These are phyloP conservation scores for Cosmia trapezina DNA, from an alignment of 2,888 invertebrate species.

Conservation along the genomic window DNA sequence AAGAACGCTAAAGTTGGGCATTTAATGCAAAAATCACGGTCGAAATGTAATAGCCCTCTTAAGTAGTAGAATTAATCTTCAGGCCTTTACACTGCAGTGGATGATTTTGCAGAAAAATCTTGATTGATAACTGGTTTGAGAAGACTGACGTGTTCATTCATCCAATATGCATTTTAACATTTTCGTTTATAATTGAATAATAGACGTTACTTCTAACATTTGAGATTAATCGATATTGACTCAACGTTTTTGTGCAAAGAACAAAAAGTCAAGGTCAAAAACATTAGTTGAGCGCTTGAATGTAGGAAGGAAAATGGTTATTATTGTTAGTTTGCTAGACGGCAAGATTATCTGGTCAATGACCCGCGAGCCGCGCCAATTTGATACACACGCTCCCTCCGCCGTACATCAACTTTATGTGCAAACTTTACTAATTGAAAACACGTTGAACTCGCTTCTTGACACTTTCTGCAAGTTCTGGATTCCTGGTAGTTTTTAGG, in stretches of 20 bases:
- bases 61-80: no score
- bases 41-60: no score
- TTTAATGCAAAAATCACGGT: no score
- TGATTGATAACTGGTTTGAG: neutral
- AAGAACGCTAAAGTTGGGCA: no score
- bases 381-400: conserved; percentile 57
- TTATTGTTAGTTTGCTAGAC: conserved; percentile 59
- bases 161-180: conserved; percentile 10
- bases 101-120: conserved; percentile 19
- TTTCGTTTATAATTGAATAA: conserved; percentile 32
- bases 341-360: conserved; percentile 64
- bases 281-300: conserved; percentile 34
- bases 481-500: neutral
- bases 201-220: conserved; percentile 17
- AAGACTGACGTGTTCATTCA: conserved; percentile 21
- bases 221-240: conserved; percentile 52
- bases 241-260: conserved; percentile 38
- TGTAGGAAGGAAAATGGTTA: conserved; percentile 58
- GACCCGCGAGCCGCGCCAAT: conserved; percentile 60
- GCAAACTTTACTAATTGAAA: conserved; percentile 60
- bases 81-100: neutral
- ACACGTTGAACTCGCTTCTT: conserved; percentile 45
- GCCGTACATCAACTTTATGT: conserved; percentile 35
- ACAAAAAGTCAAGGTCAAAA: conserved; percentile 51
- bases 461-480: conserved; percentile 9